Percentiles rank a stretch among this genome's conserved stretches.
These are phyloP conservation scores for Trachemys scripta DNA, from an alignment of 2,113 vertebrate genomes.

Conservation along the genomic window DNA sequence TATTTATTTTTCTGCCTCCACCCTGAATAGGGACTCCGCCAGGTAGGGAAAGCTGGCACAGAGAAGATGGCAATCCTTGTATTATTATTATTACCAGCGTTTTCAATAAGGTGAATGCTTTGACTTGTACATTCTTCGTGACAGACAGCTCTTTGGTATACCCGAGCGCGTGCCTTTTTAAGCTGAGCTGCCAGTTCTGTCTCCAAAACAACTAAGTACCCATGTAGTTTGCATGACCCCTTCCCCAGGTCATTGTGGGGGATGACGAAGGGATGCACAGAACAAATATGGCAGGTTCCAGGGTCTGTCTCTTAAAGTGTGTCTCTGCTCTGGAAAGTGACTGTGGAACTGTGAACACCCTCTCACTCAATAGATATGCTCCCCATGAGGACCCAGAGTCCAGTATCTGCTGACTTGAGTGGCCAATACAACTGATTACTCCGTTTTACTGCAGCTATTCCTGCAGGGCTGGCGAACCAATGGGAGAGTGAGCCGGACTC, in stretches of 20 bases:
- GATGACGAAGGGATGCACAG: fast-evolving
- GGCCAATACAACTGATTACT: background rate
- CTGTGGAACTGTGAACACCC: background rate
- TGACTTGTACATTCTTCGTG: constrained; percentile 2
- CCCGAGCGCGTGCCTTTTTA: background rate
- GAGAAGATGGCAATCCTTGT: background rate
- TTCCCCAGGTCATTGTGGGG: background rate
- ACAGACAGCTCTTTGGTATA: constrained; percentile 11
- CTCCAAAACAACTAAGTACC: background rate
- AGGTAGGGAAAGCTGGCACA: constrained; percentile 7
- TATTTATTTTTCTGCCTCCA: background rate
- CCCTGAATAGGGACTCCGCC: background rate
- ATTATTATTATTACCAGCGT: constrained; percentile 33
- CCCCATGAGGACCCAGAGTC: background rate
- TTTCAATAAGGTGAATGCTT: constrained; percentile 8
- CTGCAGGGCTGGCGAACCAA: background rate
- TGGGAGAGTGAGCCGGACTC: background rate
- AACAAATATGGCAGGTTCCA: background rate
- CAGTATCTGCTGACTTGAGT: background rate
- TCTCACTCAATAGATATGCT: background rate
- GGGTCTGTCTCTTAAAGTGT: background rate
- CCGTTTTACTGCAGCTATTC: fast-evolving
- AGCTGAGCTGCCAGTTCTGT: background rate
- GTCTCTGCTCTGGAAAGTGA: background rate
- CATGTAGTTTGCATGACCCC: background rate